These are phyloP conservation scores for Argyra leucocephala DNA, from an alignment of 2,888 invertebrate genomes.

Conservation along the genomic window DNA sequence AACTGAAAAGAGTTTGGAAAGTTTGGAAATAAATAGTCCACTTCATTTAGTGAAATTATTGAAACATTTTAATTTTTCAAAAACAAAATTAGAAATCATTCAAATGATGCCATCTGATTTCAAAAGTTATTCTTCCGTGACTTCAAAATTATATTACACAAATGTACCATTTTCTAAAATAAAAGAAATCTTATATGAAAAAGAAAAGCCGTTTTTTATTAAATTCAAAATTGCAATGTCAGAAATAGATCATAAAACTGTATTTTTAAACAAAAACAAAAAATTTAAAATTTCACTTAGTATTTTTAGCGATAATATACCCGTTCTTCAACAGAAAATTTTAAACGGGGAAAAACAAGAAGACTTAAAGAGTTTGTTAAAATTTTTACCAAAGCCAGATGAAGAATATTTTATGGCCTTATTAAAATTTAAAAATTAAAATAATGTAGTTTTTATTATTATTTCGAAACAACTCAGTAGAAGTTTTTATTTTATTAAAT, in stretches of 20 bases:
- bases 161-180: neutral
- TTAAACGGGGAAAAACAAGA: neutral
- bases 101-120: neutral
- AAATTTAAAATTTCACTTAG: neutral
- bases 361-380: constrained; percentile 5
- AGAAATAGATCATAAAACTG: constrained; percentile 2
- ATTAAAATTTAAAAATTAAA: no score
- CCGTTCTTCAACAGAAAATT: neutral
- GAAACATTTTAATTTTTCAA: neutral
- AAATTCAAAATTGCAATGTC: constrained; percentile 10
- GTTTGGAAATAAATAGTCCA: neutral
- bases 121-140: neutral
- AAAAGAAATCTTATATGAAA: neutral
- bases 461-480: no score
- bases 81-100: neutral
- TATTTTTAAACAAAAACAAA: neutral
- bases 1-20: no score
- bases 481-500: no score
- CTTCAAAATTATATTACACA: neutral
- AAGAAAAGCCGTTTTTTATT: neutral
- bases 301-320: no score
- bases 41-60: neutral
- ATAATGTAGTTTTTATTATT: no score
- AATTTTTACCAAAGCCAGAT: constrained; percentile 7
- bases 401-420: neutral